Base-by-base conservation (phyloP, 2,888 invertebrate genomes). In the Synanthedon andrenaeformis region DNA sequence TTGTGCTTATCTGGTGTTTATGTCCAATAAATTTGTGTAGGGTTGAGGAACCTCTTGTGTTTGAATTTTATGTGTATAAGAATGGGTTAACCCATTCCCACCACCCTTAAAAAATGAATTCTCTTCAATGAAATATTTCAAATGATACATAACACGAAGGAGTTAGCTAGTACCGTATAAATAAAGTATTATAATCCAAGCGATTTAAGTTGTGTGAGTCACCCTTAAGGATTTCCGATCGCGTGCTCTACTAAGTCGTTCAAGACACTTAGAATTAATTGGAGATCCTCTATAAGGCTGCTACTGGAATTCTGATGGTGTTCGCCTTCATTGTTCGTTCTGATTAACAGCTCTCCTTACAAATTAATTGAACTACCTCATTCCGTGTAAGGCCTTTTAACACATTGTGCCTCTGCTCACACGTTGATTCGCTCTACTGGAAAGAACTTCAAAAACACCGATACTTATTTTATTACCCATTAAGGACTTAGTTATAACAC, bases 201-300 rank as follows among this genome's bases (percentile, higher is more conserved):
- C 19, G 41, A 41, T 28, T 14, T 28, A 13, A 45, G 4, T 19
- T 23, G 41, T 53, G 4, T 50, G 53, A 50, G 50, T 4, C 45
- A 51, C 14, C 48, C 45, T 48, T 14, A 13, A 19, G n/a, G 19
- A 1, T 51, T 35, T 8, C 1, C 52, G 52, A 53, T 42, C 17
- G n/a, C 62, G 60, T 61, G n/a, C 41, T n/a, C 23, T 49, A 58
- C 60, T 67, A 69, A 69, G 52, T 65, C 66, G 63, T 59, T 56
- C 57, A 54, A 58, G 59, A 65, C 67, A 63, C 62, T 66, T 63
- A 65, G 67, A 69, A 70, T 70, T 74, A 75, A 74, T 69, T 71
- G 66, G 69, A 64, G 58, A 62, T 65, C 62, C 70, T 72, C 63
- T 72, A 70, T 65, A 66, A 58, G 70, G 67, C 56, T 58, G 57